phyloP scores from a whole-genome alignment of 2,888 invertebrate species.

The Exephanes ischioxanthus region DNA sequence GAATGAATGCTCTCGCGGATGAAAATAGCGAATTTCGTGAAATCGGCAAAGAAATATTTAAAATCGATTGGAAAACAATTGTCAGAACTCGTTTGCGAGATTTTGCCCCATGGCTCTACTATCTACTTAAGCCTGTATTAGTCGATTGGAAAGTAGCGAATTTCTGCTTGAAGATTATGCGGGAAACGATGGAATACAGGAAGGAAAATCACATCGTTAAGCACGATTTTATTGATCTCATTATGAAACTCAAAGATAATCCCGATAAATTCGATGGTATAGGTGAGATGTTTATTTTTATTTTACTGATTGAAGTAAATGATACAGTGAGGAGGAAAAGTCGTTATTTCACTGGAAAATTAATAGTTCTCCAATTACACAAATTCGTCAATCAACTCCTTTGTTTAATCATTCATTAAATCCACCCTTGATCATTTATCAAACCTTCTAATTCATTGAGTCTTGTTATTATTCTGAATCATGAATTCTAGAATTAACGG shows the following conservation, averaged over 20 bases:
- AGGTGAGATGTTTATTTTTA: background rate
- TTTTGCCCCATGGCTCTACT: conserved; percentile 58
- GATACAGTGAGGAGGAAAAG: too few species aligned
- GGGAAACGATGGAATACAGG: conserved; percentile 85
- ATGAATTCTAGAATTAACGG: too few species aligned
- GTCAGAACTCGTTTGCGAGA: conserved; percentile 69
- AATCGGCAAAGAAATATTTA: conserved; percentile 23
- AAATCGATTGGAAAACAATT: background rate
- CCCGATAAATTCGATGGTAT: conserved; percentile 51
- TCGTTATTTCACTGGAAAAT: too few species aligned
- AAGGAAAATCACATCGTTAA: conserved; percentile 85
- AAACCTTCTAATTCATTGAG: too few species aligned
- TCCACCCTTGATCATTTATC: too few species aligned
- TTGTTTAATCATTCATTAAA: too few species aligned
- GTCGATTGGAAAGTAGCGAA: conserved; percentile 73
- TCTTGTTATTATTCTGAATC: conserved; percentile 31
- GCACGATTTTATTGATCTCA: conserved; percentile 87
- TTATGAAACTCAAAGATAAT: conserved; percentile 86
- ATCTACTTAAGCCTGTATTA: conserved; percentile 50
- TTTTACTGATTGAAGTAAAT: background rate
- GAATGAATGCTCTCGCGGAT: conserved; percentile 78
- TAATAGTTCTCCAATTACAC: too few species aligned
- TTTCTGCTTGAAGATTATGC: conserved; percentile 86
- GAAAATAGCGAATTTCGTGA: background rate
- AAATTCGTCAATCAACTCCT: too few species aligned